phyloP scores from a whole-genome alignment of 2,888 invertebrate species.

The Pandemis heparana region DNA sequence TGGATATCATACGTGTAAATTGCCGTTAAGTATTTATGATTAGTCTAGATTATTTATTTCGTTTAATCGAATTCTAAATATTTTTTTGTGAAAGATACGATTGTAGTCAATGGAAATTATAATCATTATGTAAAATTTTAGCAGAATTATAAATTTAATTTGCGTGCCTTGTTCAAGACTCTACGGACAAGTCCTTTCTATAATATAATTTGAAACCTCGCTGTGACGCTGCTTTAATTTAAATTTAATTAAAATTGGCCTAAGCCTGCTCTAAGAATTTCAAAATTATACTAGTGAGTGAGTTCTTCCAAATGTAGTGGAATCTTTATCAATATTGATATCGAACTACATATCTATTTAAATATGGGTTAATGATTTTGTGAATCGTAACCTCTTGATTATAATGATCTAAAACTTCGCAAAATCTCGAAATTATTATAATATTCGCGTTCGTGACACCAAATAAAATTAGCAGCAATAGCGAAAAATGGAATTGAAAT shows the following conservation, averaged over 20 bases:
- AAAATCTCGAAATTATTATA: constrained; percentile 12
- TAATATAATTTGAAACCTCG: constrained; percentile 29
- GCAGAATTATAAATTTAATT: constrained; percentile 54
- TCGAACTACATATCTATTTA: constrained; percentile 7
- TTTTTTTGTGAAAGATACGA: neutral
- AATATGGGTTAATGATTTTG: neutral
- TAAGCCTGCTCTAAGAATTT: constrained; percentile 33
- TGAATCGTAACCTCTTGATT: constrained; percentile 2
- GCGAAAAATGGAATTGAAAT: constrained; percentile 51
- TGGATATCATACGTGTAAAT: constrained; percentile 13
- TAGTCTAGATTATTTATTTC: neutral
- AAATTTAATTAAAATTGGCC: constrained; percentile 28
- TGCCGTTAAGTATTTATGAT: constrained; percentile 6
- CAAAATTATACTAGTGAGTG: constrained; percentile 47
- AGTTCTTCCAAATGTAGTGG: constrained; percentile 59
- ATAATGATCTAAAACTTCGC: constrained; percentile 6
- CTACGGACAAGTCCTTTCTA: constrained; percentile 14
- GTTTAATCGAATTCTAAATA: neutral
- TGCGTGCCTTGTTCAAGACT: constrained; percentile 63
- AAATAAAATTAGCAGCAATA: constrained; percentile 44
- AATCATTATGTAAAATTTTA: constrained; percentile 17
- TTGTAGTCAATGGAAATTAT: constrained; percentile 3
- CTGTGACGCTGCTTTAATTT: constrained; percentile 37
- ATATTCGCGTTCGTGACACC: constrained; percentile 28
- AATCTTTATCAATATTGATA: constrained; percentile 48